Evolutionary conservation across 1,140 invertebrate genomes (phyloP), one percentile per base, ranked within the genome.

Genomic region (Harlomillsia oculata): DNA sequence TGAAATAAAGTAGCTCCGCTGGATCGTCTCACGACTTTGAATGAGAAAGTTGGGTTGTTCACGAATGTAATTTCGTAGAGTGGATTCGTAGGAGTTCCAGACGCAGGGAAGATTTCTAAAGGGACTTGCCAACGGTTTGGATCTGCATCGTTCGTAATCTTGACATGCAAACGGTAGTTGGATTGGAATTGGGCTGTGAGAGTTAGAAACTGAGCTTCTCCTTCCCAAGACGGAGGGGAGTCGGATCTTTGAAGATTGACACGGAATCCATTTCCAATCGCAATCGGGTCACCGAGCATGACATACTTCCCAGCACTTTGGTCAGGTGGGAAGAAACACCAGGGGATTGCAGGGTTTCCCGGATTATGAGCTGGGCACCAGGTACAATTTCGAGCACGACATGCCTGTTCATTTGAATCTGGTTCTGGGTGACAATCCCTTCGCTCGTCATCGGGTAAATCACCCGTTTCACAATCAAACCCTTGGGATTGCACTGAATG

Each of bases 361-460:
- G 14, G 16, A 6, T 16, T 32, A 5, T 48, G n/a, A 20, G 50
- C 45, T 21, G 54, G 44, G 29, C 62, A 64, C 73, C 74, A 77
- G 50, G 69, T 69, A 52, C 76, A 77, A 8, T 72, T 72, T 44
- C 34, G 37, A 21, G 26, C 51, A 21, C 26, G 41, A 40, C 75
- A 62, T 1, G 60, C 59, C 20, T 64, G 65, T n/a, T 61, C 60
- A 21, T 56, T 46, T 2, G 79, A 78, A 25, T 71, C 76, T 34
- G 72, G 65, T 23, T 72, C 69, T 3, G 76, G 75, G 55, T 69
- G 66, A 57, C 75, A 77, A 59, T 77, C 74, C 25, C 23, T 16
- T 51, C 34, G 28, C 8, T 20, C 28, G 2, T 28, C 28, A 9
- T 48, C 45, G 0, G 45, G 45, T 16, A 34, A 14, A 13, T 48